Percentiles rank a stretch among this genome's conserved stretches.
Conservation (phyloP, 1,140 invertebrate genomes). For the Drosophila chauvacae region DNA sequence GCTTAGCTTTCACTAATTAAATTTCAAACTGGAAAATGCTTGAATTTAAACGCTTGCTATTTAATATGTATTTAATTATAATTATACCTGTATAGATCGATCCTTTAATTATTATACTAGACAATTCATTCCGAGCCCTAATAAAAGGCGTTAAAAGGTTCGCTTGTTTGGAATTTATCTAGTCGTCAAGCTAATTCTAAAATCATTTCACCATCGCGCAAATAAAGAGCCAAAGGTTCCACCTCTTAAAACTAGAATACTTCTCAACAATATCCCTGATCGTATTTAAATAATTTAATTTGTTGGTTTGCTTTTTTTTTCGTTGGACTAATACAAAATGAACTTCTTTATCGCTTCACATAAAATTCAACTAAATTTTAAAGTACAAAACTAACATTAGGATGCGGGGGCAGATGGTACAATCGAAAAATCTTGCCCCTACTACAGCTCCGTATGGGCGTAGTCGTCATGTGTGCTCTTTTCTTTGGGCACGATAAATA, state of each 20-base stretch:
- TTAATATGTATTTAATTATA: neutral
- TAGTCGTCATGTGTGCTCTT: conserved; percentile 61
- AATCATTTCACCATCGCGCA: neutral
- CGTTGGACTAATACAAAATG: conserved; percentile 40
- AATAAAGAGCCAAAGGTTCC: neutral
- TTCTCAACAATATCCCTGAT: conserved; percentile 1
- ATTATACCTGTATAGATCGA: no score
- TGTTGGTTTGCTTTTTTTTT: conserved; percentile 26
- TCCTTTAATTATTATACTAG: no score
- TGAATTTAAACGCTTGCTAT: neutral
- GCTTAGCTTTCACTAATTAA: neutral
- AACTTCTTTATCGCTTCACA: conserved; percentile 34
- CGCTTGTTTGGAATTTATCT: neutral
- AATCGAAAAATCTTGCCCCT: neutral
- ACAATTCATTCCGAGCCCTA: neutral
- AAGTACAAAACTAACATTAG: conserved; percentile 61
- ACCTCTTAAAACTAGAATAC: neutral
- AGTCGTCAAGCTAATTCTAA: neutral
- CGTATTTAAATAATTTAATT: conserved; percentile 46
- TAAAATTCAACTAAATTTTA: conserved; percentile 74
- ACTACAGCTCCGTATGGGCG: conserved; percentile 76
- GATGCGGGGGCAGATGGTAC: conserved; percentile 12
- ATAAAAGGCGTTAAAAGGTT: neutral
- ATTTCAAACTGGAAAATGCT: neutral
- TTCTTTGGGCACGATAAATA: conserved; percentile 94